Percentiles rank a stretch among this genome's conserved stretches.
These are phyloP conservation scores for Borostomias antarcticus DNA, from an alignment of 2,797 vertebrate species.

Conservation along the genomic window DNA sequence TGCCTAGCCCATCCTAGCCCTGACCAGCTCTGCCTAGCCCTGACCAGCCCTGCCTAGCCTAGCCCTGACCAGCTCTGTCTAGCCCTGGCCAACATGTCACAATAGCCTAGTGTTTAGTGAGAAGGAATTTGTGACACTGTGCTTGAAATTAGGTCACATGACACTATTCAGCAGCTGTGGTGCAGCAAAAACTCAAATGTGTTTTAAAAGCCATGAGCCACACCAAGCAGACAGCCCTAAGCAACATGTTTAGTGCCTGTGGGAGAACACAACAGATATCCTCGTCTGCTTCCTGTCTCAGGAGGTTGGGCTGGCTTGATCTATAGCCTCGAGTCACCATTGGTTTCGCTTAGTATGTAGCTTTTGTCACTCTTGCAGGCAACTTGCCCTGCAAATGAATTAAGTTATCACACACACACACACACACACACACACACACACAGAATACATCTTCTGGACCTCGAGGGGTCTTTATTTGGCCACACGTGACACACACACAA, in stretches of 20 bases:
- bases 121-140: conserved; percentile 7
- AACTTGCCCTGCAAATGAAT: too few relatives aligned
- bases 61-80: too few relatives aligned
- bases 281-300: background rate
- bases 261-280: background rate
- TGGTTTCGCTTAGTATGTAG: background rate
- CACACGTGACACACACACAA: too few relatives aligned
- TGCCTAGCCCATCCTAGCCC: too few relatives aligned
- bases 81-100: conserved; percentile 1
- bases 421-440: too few relatives aligned
- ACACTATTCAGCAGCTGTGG: background rate
- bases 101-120: background rate
- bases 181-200: conserved; percentile 7
- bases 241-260: conserved; percentile 12
- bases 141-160: conserved; percentile 14
- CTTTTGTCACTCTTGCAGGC: too few relatives aligned
- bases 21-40: too few relatives aligned
- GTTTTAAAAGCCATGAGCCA: background rate
- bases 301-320: background rate
- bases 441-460: too few relatives aligned
- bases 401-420: too few relatives aligned
- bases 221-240: background rate
- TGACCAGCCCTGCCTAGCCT: too few relatives aligned
- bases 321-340: background rate
- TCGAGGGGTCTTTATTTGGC: too few relatives aligned